phyloP scores from a whole-genome alignment of 2,888 invertebrate species.

The Esperia sulphurella region DNA sequence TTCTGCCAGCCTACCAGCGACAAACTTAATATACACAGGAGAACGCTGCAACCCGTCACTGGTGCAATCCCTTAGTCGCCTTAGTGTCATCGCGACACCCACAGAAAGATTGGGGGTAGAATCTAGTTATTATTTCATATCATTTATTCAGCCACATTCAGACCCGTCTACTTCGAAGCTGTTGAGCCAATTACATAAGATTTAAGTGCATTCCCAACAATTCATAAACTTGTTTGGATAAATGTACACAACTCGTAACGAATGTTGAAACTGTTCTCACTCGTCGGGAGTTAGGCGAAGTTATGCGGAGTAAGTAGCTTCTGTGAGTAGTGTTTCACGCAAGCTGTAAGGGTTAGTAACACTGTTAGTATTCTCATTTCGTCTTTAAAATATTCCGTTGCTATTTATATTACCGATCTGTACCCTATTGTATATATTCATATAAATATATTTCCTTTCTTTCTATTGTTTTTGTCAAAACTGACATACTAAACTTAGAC shows the following conservation, averaged over 20 bases:
- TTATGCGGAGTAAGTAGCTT: constrained; percentile 10
- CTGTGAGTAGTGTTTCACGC: not conserved
- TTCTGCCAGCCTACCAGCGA: too few relatives aligned
- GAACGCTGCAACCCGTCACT: too few relatives aligned
- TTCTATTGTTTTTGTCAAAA: not conserved
- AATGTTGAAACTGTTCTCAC: constrained; percentile 22
- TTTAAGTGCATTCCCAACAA: constrained; percentile 14
- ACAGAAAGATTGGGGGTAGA: too few relatives aligned
- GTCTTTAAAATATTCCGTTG: not conserved
- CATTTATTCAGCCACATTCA: too few relatives aligned
- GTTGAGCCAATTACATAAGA: not conserved
- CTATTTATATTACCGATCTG: too few relatives aligned
- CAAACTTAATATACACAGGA: too few relatives aligned
- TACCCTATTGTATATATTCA: too few relatives aligned
- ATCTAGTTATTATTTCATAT: too few relatives aligned
- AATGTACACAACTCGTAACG: constrained; percentile 20
- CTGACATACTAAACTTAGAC: too few relatives aligned
- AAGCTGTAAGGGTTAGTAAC: not conserved
- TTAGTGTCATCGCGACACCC: too few relatives aligned
- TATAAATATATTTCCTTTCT: not conserved
- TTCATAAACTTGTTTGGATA: constrained; percentile 13
- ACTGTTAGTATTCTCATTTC: not conserved
- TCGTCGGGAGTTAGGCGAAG: constrained; percentile 13
- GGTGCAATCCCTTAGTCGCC: too few relatives aligned
- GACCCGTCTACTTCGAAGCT: too few relatives aligned